Evolutionary conservation across 2,113 vertebrate species (phyloP), one percentile per base, ranked within the genome.

Genomic region (Guaruba guarouba): DNA sequence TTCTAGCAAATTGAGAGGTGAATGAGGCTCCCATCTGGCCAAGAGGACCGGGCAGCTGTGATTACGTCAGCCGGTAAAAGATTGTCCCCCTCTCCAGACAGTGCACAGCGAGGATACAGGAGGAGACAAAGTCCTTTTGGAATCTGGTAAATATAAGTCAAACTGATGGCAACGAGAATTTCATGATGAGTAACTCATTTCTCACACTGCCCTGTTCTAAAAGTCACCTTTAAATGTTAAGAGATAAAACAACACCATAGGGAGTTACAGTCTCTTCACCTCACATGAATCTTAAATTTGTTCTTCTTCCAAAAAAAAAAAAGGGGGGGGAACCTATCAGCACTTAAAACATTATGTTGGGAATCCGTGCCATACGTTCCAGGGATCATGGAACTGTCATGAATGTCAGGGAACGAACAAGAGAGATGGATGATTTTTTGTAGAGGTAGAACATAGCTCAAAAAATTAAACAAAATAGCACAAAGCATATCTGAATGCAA

Each of bases 191-290:
- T 85, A 95, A 93, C 46, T 73, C 52, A 67, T 41, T 82, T 85
- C 10, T 80, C 15, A 14, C 41, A 46, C 41, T 70, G 67, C 62
- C 44, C 75, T 83, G 49, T 52, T 95, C 75, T 90, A 69, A 73
- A 94, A 91, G 82, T 46, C 88, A 93, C 76, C 73, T 89, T 52
- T 90, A 93, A 86, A 73, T 52, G 70, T n/a, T 76, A 86, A 79
- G 80, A 84, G 67, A 87, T 87, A 86, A 90, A 96, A 77, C 37
- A 86, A 55, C n/a, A n/a, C 70, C 9, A 1, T 33, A 76, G 77
- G 81, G 67, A 94, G 37, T 86, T 82, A 79, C 48, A 69, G 17
- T 27, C 62, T 86, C 73, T 76, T 73, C 49, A 82, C n/a, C 49
- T 85, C 5, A 1, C 37, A 46, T 49, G 55, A 96, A 93, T 84